These are phyloP conservation scores for Pantherophis alleghaniensis DNA, from an alignment of 2,797 vertebrate species.

Conservation along the genomic window DNA sequence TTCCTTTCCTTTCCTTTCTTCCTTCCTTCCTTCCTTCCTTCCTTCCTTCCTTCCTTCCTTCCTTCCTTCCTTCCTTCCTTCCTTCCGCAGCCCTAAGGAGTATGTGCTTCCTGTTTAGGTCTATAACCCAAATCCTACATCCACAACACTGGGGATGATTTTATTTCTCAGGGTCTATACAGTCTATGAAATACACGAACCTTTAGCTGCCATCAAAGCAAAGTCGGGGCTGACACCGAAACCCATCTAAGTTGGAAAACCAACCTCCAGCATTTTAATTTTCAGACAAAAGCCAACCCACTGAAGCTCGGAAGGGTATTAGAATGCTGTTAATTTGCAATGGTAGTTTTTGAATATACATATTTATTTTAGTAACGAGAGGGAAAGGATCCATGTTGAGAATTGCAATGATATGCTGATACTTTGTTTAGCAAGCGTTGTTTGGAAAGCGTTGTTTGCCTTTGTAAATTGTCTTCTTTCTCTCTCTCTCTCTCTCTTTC, in stretches of 20 bases:
- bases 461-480: not conserved
- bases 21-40: no score
- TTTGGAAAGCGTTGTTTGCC: not conserved
- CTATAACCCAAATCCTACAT: not conserved
- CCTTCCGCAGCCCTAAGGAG: not conserved
- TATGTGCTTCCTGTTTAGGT: not conserved
- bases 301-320: not conserved
- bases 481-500: not conserved
- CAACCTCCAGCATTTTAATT: not conserved
- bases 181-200: not conserved
- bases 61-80: no score
- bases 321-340: not conserved
- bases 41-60: no score
- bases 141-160: not conserved
- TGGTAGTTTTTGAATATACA: not conserved
- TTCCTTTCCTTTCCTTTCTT: no score
- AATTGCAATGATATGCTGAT: not conserved
- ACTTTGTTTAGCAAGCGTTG: not conserved
- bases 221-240: not conserved
- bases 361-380: not conserved
- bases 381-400: not conserved
- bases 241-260: not conserved
- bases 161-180: not conserved
- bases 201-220: not conserved
- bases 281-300: not conserved